Evolutionary conservation across 1,140 invertebrate genomes (phyloP), one percentile per base, ranked within the genome.

Genomic region (Drosophila gunungcola): DNA sequence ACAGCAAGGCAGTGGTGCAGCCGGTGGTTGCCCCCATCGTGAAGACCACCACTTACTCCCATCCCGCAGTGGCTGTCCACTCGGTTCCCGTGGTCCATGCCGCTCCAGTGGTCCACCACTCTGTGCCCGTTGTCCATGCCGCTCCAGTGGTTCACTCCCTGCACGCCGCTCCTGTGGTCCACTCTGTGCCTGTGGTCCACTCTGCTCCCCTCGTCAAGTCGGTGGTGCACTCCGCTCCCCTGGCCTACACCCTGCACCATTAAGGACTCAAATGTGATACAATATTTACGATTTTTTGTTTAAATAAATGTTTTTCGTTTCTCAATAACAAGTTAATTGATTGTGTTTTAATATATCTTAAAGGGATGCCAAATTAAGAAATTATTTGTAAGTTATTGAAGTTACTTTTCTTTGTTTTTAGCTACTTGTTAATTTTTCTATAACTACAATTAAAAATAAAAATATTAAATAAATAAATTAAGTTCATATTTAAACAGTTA

Each of bases 241-340:
- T 92, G 54, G 86, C 92, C 36, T 93, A 93, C 88, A 86, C 93
- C 11, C 55, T 90, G 16, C 86, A 89, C 78, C 81, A 89, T 81
- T 83, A 72, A 64, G 25, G n/a, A 56, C 10, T 51, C 41, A 34
- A 32, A 78, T 88, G 83, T 86, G 79, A 88, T 88, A 77, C 42
- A 78, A 6, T 61, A 41, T 53, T 88, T 70, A 45, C 57, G 36
- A 61, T 82, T 88, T 77, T 80, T 82, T 45, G 43, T 77, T 77
- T 49, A 21, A 62, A 55, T 77, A 62, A 77, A 77, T 61, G 38
- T 72, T 80, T 51, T 73, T 64, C 32, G 43, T 75, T 80, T 78
- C 36, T 3, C 39, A 34, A 68, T 61, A 63, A 67, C 74, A 82
- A 62, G 54, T 13, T 46, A 67, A 34, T 29, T 1, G 4, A 2